Base-by-base conservation (phyloP, 2,888 invertebrate species). In the Sarcophaga carnaria region DNA sequence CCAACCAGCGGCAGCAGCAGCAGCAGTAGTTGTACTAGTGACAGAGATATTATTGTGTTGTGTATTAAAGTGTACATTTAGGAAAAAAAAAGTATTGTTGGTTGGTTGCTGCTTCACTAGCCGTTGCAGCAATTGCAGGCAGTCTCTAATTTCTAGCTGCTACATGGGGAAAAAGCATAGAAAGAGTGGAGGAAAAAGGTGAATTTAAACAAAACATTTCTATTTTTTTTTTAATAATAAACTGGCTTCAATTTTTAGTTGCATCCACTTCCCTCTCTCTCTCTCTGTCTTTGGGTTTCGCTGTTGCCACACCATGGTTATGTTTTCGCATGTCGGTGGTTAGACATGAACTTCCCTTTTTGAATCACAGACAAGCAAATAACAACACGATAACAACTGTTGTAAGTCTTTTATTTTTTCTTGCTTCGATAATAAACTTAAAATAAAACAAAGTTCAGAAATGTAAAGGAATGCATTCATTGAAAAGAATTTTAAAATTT, bases 261-360 rank as follows among this genome's bases (percentile, higher is more conserved):
- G 69, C 78, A 78, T 76, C 2, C 37, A 37, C 10, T 37, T 37
- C 8, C 8, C 37, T 2, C 37, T 37, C 37, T 37, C 37, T 10
- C 37, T 8, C 8, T 8, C 37, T 37, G 6, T 37, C 37, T 37
- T 37, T 54, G 54, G 4, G 3, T 54, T 54, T 4, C n/a, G n/a
- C 12, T 45, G 20, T 75, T 80, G 63, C 75, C 64, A 80, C 54
- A 20, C 20, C 22, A 20, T 62, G 60, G 71, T 49, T 76, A 71
- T 66, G 70, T 60, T 66, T 62, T 27, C 66, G 27, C 22, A 67
- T 14, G 64, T 25, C 64, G 80, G 54, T 80, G 80, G 84, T 80
- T 20, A 20, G 80, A 83, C 69, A 80, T 86, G 72, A 77, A 86
- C 83, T 83, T 86, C 83, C 80, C 76, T 84, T 84, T 83, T 83